These are phyloP conservation scores for Porites rus DNA, from an alignment of 92 coral and sea anemone species.

Conservation along the genomic window DNA sequence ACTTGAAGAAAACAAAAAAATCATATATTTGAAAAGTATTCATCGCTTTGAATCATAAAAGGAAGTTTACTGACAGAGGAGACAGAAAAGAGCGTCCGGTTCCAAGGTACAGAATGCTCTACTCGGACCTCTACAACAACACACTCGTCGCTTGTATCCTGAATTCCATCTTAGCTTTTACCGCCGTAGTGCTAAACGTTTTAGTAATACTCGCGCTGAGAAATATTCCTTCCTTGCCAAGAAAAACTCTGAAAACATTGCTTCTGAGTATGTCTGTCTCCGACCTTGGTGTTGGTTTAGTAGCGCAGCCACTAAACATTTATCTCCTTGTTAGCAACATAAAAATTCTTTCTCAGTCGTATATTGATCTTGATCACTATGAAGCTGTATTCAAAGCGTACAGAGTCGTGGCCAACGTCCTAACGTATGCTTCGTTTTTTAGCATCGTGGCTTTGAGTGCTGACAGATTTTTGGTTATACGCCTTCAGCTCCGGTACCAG, in stretches of 20 bases:
- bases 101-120: too few relatives aligned
- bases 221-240: neutral
- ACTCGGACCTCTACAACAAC: too few relatives aligned
- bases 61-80: too few relatives aligned
- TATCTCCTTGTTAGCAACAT: neutral
- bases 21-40: too few relatives aligned
- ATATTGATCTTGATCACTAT: too few relatives aligned
- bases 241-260: neutral
- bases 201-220: neutral
- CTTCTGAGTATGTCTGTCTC: conserved; percentile 9
- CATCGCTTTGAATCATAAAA: too few relatives aligned
- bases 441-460: neutral
- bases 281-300: conserved; percentile 15
- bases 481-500: conserved; percentile 18
- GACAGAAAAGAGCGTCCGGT: too few relatives aligned
- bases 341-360: neutral
- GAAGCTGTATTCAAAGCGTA: too few relatives aligned
- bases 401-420: neutral
- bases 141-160: neutral
- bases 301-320: neutral
- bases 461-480: conserved; percentile 10
- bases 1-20: too few relatives aligned
- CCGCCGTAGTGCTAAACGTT: neutral
- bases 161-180: neutral
- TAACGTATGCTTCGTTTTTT: conserved; percentile 4